Evolutionary conservation across 2,113 vertebrate genomes (phyloP), one percentile per base, ranked within the genome.

Genomic region (Thermophis baileyi): DNA sequence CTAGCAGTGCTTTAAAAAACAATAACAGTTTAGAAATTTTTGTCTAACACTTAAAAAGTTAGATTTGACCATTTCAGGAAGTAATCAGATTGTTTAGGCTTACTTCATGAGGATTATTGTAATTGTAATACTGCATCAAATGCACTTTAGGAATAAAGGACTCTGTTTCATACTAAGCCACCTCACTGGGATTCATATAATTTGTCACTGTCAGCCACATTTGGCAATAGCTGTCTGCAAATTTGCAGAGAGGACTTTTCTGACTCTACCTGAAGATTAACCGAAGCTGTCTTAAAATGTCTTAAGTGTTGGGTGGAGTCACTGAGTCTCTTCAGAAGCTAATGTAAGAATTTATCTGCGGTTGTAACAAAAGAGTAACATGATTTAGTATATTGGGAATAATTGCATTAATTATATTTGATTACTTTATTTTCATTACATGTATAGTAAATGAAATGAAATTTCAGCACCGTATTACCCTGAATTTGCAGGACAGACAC

Each of bases 1-100:
- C 20, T 57, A 30, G 50, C 4, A 35, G 4, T 25, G 30, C 27
- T 88, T 30, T 35, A 35, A 55, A 81, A 86, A 91, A 91, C 47
- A 27, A 55, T 20, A 57, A 85, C 0, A 1, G 10, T 0, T 7
- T 30, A 57, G 89, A 44, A 57, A 0, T 0, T 49, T 0, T 2
- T 51, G 63, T 90, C 88, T 0, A 44, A 92, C 69, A 16, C 51
- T 35, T 8, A 0, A 85, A 30, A 54, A 20, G 1, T 50, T 88
- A 53, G 2, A 60, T 55, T 0, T 2, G 40, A 3, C 86, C 14
- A 88, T 30, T 0, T 50, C 9, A 2, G 35, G 1, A 0, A 90
- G 89, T 90, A 6, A 49, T 86, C 35, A 91, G 94, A 30, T 0
- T 0, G 92, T 51, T 90, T 4, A 40, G 2, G 4, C 18, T n/a